These are phyloP conservation scores for Tragelaphus strepsiceros DNA, from an alignment of 2,113 vertebrate species.

Conservation along the genomic window DNA sequence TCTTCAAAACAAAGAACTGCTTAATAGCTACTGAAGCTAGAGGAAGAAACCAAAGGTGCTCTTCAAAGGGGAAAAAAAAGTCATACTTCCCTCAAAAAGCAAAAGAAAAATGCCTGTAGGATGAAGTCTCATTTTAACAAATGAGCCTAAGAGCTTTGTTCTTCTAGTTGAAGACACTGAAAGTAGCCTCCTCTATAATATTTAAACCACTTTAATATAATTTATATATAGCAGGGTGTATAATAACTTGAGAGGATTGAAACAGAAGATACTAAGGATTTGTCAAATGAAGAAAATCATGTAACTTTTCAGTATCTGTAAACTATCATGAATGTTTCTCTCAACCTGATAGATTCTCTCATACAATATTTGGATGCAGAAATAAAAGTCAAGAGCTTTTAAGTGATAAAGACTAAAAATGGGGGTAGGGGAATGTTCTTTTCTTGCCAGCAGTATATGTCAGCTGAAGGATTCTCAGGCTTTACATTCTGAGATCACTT, in stretches of 20 bases:
- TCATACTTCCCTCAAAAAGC: not conserved
- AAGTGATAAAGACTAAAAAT: not conserved
- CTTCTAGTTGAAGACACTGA: not conserved
- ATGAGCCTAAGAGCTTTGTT: not conserved
- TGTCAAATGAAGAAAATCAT: not conserved
- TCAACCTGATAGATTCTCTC: not conserved
- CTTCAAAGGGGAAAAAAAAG: not conserved
- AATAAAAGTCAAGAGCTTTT: not conserved
- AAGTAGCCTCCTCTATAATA: not conserved
- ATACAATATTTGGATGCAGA: not conserved
- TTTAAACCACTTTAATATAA: not conserved
- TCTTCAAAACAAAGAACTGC: not conserved
- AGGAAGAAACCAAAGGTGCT: not conserved
- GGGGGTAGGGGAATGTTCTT: not conserved
- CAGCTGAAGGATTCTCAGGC: not conserved
- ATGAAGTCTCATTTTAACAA: not conserved
- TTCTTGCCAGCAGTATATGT: not conserved
- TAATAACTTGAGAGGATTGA: not conserved
- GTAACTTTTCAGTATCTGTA: not conserved
- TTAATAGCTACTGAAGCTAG: not conserved
- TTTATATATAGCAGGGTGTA: not conserved
- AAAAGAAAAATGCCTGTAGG: not conserved
- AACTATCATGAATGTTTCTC: not conserved
- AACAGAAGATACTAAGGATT: not conserved
- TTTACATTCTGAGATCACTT: not conserved